Evolutionary conservation across 2,113 vertebrate species (phyloP).

Genomic region (Erythrocercus mccallii): DNA sequence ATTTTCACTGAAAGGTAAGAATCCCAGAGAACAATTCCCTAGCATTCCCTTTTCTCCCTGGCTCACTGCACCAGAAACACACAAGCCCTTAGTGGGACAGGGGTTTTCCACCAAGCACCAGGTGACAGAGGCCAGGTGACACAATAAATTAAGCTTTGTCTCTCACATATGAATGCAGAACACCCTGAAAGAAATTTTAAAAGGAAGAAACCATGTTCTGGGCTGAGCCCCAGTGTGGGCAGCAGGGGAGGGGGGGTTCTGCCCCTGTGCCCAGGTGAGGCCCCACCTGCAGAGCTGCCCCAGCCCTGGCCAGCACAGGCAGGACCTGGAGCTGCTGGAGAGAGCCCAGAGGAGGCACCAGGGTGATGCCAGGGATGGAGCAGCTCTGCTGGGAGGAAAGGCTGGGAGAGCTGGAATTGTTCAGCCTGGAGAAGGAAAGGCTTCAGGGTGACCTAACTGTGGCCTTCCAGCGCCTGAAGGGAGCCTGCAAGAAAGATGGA

Average conservation of each 20-base stretch:
- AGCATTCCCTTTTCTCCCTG: not conserved
- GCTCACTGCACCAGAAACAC: not conserved
- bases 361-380: not conserved
- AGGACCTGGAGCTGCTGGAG: fast-evolving
- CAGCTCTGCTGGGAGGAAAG: not conserved
- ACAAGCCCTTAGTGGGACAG: not conserved
- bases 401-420: not conserved
- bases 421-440: not conserved
- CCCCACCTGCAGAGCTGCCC: not conserved
- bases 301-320: not conserved
- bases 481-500: not conserved
- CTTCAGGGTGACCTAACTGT: fast-evolving
- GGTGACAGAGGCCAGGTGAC: not conserved
- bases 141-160: not conserved
- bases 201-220: not conserved
- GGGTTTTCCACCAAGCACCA: not conserved
- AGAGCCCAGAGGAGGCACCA: fast-evolving
- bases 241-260: not conserved
- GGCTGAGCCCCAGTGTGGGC: not conserved
- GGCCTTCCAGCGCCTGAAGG: not conserved
- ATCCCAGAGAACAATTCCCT: not conserved
- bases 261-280: not conserved
- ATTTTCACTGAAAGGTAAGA: not conserved
- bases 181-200: not conserved
- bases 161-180: not conserved